phyloP scores from a whole-genome alignment of 1,140 invertebrate genomes.

The Pemphigus obesinymphae region DNA sequence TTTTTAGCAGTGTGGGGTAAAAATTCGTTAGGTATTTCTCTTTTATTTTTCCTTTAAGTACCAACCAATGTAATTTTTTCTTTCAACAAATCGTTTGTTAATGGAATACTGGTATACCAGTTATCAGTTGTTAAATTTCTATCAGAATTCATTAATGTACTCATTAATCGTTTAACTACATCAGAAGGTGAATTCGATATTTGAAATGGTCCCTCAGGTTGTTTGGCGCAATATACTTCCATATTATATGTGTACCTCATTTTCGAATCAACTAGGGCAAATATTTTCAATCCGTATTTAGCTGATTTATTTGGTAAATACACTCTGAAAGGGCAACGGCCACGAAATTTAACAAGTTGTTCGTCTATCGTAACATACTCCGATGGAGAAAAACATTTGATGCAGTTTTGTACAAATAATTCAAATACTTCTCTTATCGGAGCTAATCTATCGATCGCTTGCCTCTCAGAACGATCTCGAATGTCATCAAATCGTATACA shows the following conservation, averaged over 20 bases:
- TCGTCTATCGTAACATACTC: constrained; percentile 47
- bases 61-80: constrained; percentile 40
- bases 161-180: constrained; percentile 44
- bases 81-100: constrained; percentile 44
- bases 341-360: constrained; percentile 49
- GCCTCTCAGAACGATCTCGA: constrained; percentile 44
- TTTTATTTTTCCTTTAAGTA: constrained; percentile 18
- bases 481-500: constrained; percentile 48
- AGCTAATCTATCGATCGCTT: constrained; percentile 48
- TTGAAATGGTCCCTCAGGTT: constrained; percentile 48
- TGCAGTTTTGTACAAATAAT: constrained; percentile 38
- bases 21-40: constrained; percentile 1
- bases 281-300: constrained; percentile 54
- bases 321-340: constrained; percentile 38
- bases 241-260: constrained; percentile 48
- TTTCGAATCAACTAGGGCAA: constrained; percentile 47
- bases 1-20: not conserved
- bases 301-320: constrained; percentile 43
- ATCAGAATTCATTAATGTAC: constrained; percentile 44
- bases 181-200: constrained; percentile 47
- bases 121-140: constrained; percentile 46
- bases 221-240: constrained; percentile 49
- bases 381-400: constrained; percentile 44
- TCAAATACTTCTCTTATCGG: constrained; percentile 43
- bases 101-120: not conserved